Base-by-base conservation (phyloP, 2,888 invertebrate genomes). In the Pharmacophagus antenor region DNA sequence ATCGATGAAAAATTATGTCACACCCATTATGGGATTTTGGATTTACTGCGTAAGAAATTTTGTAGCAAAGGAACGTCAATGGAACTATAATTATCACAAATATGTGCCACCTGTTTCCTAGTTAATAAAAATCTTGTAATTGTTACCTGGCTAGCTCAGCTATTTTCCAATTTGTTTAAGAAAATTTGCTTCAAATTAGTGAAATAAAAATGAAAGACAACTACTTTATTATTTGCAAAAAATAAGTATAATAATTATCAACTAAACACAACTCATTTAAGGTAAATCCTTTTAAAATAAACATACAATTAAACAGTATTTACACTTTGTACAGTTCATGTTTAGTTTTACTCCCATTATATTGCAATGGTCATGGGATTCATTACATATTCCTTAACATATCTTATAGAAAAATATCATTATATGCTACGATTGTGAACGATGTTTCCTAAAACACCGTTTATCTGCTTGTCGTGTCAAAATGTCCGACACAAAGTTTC, bases 381-480 rank as follows among this genome's bases (percentile, higher is more conserved):
- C 12, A 25, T 61, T 52, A 37, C 58, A 51, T 56, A 25, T 15
- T 73, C 72, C 63, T 65, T 67, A n/a, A 27, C 31, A 51, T 21
- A 22, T 23, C 4, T 48, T 23, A n/a, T 21, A 27, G 23, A 42
- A 10, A 52, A 46, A n/a, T 62, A 48, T 62, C 62, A 49, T 61
- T 64, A 46, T 68, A 23, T 70, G 84, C 84, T 89, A 91, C 72
- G 90, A 90, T 67, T 91, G 89, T 70, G 95, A 95, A 64, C 98
- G 96, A 70, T 97, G 95, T 85, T 98, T 98, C 80, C 98, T 96
- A 78, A 96, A 96, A 76, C 96, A 96, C 65, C 98, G 92, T 85
- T 98, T 98, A 78, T 97, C 97, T 67, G 96, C 95, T 88, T 97
- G 97, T 69, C 97, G 94, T 73, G 94, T 95, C 61, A 99, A 94